A percentile compares a stretch with the other conserved stretches of the same genome.
These are phyloP conservation scores for Eristalinus aeneus DNA, from an alignment of 2,888 invertebrate species.

Conservation along the genomic window DNA sequence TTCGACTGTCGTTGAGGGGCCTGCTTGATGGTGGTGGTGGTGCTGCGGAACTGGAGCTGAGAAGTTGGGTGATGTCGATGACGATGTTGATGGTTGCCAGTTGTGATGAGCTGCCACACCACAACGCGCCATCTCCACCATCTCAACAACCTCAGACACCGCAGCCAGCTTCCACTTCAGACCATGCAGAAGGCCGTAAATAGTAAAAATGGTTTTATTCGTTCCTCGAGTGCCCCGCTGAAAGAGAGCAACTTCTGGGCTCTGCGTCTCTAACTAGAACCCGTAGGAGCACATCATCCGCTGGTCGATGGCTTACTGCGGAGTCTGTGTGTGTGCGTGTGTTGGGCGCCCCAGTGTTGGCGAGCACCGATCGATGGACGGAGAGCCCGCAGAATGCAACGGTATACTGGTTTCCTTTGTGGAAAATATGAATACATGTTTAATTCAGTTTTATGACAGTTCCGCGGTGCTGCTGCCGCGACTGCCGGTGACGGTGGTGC, in stretches of 20 bases:
- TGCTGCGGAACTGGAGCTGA: background rate
- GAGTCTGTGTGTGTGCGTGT: too few relatives aligned
- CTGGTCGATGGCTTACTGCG: too few relatives aligned
- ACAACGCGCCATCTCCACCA: constrained; percentile 30
- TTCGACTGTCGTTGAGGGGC: background rate
- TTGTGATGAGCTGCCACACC: constrained; percentile 19
- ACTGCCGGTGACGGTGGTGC: background rate
- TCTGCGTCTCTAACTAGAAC: background rate
- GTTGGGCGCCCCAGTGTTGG: background rate
- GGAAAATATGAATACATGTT: constrained; percentile 68
- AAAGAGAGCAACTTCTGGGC: constrained; percentile 47
- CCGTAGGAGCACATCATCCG: too few relatives aligned
- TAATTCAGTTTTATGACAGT: constrained; percentile 64
- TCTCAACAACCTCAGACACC: background rate
- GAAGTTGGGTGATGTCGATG: background rate
- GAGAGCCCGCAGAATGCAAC: constrained; percentile 33
- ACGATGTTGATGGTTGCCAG: constrained; percentile 27
- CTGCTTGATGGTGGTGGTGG: constrained; percentile 11
- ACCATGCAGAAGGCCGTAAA: constrained; percentile 29
- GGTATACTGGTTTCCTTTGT: constrained; percentile 63
- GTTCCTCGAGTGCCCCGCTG: constrained; percentile 42
- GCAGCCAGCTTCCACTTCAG: background rate
- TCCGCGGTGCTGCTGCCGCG: background rate
- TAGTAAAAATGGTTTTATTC: constrained; percentile 63
- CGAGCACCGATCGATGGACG: background rate